Evolutionary conservation across 2,113 vertebrate genomes (phyloP).

Genomic region (Papio anubis): DNA sequence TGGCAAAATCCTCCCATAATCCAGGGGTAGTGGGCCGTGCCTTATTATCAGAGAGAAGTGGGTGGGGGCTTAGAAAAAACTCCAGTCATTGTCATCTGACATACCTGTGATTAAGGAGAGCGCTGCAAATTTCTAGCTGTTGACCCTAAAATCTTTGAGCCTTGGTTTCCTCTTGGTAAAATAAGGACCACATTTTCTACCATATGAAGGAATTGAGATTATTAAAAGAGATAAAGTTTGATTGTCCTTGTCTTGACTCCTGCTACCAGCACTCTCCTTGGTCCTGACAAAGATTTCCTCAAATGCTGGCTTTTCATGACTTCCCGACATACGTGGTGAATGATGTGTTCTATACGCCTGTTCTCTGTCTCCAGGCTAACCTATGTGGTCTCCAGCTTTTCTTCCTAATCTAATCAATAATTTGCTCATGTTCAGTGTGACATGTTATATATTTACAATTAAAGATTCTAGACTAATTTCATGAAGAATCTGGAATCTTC

Average conservation of each 20-base stretch:
- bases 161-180: not conserved
- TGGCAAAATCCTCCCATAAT: not conserved
- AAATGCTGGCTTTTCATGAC: not conserved
- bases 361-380: not conserved
- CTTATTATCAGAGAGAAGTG: not conserved
- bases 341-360: not conserved
- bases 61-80: not conserved
- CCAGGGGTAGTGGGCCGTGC: not conserved
- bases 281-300: not conserved
- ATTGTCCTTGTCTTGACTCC: not conserved
- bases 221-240: not conserved
- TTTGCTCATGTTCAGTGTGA: not conserved
- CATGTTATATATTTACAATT: not conserved
- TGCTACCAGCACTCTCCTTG: not conserved
- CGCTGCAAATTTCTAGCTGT: not conserved
- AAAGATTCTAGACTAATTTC: not conserved
- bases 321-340: not conserved
- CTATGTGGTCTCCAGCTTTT: not conserved
- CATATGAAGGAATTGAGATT: not conserved
- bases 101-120: not conserved
- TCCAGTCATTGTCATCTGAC: not conserved
- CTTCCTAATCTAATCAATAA: not conserved
- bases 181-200: not conserved
- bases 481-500: slow-evolving; percentile 2
- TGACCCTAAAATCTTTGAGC: not conserved